Evolutionary conservation across 2,113 vertebrate genomes (phyloP), one percentile per base, ranked within the genome.

Genomic region (Corythaeola cristata): DNA sequence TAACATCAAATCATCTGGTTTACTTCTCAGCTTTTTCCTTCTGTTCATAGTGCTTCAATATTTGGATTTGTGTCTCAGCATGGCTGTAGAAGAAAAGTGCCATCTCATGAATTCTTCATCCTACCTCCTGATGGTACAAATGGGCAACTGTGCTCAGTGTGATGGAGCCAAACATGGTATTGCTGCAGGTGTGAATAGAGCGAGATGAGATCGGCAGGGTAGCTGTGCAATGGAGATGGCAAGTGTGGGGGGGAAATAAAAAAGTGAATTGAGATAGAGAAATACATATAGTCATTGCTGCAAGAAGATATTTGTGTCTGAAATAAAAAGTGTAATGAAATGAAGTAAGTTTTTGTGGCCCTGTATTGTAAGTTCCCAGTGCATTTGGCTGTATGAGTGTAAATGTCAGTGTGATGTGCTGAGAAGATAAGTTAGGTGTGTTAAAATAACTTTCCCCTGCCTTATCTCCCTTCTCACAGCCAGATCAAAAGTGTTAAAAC

Each of bases 341-440:
- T 32, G 3, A 74, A 44, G 35, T 41, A 39, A 56, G 26, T 59
- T 13, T 79, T 82, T 81, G 47, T 67, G 45, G 21, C 24, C n/a
- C 9, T 0, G 0, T 44, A 14, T 30, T 56, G 17, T 33, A 89
- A 93, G 49, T 33, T 60, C 9, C 35, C 4, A 21, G 7, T 8
- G 5, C 35, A 24, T 67, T n/a, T 79, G 35, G 15, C 15, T 3
- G 4, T 2, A 2, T n/a, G 32, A 58, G 15, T 24, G 3, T 73
- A 49, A 44, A 55, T 59, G 41, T 82, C 76, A 53, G 20, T 62
- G 30, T 8, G 85, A 14, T 82, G 20, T 60, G 47, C 37, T 16
- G 20, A 68, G 39, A 71, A 63, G 74, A 37, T 66, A 45, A 27
- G 30, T 10, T 37, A 76, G 9, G 9, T 53, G 11, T 33, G n/a